Percentiles rank a stretch among this genome's conserved stretches.
These are phyloP conservation scores for Lycia hirtaria DNA, from an alignment of 2,888 invertebrate species.

Conservation along the genomic window DNA sequence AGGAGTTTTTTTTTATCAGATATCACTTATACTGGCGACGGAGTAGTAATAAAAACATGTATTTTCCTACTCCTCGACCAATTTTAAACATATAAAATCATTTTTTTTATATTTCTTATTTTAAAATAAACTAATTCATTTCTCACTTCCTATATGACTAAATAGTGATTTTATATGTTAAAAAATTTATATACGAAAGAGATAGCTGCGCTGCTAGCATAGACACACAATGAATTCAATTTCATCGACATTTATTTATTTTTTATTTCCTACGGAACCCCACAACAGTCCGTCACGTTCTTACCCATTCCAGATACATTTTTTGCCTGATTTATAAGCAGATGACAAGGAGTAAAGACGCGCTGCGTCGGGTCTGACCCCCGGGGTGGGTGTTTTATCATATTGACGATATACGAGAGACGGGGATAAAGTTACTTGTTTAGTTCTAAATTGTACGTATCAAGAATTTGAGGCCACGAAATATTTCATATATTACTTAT, in stretches of 20 bases:
- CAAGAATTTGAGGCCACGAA: not conserved
- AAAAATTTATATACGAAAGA: too few species aligned
- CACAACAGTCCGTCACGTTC: not conserved
- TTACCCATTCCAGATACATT: not conserved
- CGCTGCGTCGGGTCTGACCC: conserved; percentile 9
- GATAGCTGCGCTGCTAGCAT: too few species aligned
- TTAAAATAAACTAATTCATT: too few species aligned
- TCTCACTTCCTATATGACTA: too few species aligned
- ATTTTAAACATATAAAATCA: too few species aligned
- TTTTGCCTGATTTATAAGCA: conserved; percentile 28
- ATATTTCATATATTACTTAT: not conserved
- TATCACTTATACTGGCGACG: too few species aligned
- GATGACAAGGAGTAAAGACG: conserved; percentile 26
- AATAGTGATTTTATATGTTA: too few species aligned
- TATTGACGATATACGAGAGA: conserved; percentile 1
- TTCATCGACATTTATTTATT: too few species aligned
- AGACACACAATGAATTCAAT: not conserved
- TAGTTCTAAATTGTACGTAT: not conserved
- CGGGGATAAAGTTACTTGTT: not conserved
- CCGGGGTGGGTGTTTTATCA: conserved; percentile 13
- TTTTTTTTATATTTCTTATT: too few species aligned
- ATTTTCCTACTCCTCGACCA: too few species aligned
- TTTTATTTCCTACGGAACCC: not conserved
- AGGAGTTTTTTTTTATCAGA: too few species aligned
- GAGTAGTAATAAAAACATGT: too few species aligned